phyloP scores from a whole-genome alignment of 92 coral and sea anemone genomes.

The Epizoanthus rinbou region DNA sequence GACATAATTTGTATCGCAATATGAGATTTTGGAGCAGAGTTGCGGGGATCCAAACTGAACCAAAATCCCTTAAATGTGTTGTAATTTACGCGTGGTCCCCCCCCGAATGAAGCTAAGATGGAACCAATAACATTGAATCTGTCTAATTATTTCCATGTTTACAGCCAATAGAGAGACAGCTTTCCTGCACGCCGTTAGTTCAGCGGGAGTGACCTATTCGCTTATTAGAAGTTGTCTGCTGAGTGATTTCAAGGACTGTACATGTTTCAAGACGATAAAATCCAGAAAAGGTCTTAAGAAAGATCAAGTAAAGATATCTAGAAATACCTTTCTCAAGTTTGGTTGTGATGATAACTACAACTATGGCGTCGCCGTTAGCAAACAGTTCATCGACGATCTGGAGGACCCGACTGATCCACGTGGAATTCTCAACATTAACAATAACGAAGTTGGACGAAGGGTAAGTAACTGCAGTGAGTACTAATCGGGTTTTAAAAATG shows the following conservation, averaged over 20 bases:
- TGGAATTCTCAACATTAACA: constrained; percentile 63
- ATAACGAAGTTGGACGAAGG: constrained; percentile 83
- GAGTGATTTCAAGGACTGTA: constrained; percentile 61
- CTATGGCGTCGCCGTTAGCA: constrained; percentile 71
- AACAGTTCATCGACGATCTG: constrained; percentile 72
- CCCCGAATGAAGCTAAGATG: too few species aligned
- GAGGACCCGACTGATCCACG: constrained; percentile 61
- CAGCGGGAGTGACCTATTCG: constrained; percentile 55
- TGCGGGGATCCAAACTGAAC: too few species aligned
- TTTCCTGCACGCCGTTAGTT: too few species aligned
- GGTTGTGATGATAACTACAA: constrained; percentile 81
- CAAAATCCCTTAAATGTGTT: too few species aligned
- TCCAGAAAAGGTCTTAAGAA: not conserved
- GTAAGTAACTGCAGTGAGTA: constrained; percentile 24
- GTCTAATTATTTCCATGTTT: too few species aligned
- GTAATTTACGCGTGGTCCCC: too few species aligned
- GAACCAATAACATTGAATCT: too few species aligned
- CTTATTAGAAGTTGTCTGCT: constrained; percentile 59
- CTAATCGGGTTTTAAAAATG: not conserved
- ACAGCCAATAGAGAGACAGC: too few species aligned
- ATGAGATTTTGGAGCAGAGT: too few species aligned
- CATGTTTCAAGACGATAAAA: constrained; percentile 33
- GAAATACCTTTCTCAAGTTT: too few species aligned
- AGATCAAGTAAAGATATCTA: constrained; percentile 50
- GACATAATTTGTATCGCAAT: too few species aligned